Base-by-base conservation (phyloP, 1,140 invertebrate genomes). In the Oryzaephilus surinamensis region DNA sequence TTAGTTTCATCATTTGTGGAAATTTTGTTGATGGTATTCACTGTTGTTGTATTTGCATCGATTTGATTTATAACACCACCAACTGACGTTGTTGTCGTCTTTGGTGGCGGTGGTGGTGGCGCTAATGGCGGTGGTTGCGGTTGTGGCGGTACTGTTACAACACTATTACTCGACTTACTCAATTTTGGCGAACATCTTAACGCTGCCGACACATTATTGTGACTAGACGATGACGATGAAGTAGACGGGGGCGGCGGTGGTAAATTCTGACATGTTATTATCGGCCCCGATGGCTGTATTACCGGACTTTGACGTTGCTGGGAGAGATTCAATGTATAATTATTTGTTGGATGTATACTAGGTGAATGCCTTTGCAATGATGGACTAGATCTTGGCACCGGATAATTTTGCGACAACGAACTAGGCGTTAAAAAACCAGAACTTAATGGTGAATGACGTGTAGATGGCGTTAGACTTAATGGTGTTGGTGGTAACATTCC, bases 241-340 rank as follows among this genome's bases (percentile, higher is more conserved):
- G n/a, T n/a, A n/a, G n/a, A n/a, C n/a, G n/a, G n/a, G n/a, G n/a
- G n/a, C n/a, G n/a, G n/a, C 38, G 13, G n/a, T n/a, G n/a, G n/a
- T n/a, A 44, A 38, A 24, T 26, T 38, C 26, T 34, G 16, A 34
- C 51, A 54, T 31, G 52, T 60, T 14, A 61, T 60, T 21, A 60
- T 23, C 3, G 58, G 57, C 17, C 55, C 57, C 10, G 60, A 62
- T 1, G 58, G 58, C 39, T 60, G 58, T 17, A 62, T 54, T 2
- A 60, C 46, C 5, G 57, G 52, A 8, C 51, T 55, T 23, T 59
- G 57, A 6, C 54, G 33, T 34, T 46, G 47, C 16, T 40, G 51
- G 7, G 47, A 45, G n/a, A 60, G 36, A 31, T 57, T 62, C 10
- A 60, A 39, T 6, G 51, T 43, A 28, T 55, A 55, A 28, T 46